Evolutionary conservation across 2,888 invertebrate genomes (phyloP), one percentile per base, ranked within the genome.

Genomic region (Apamea sordens): DNA sequence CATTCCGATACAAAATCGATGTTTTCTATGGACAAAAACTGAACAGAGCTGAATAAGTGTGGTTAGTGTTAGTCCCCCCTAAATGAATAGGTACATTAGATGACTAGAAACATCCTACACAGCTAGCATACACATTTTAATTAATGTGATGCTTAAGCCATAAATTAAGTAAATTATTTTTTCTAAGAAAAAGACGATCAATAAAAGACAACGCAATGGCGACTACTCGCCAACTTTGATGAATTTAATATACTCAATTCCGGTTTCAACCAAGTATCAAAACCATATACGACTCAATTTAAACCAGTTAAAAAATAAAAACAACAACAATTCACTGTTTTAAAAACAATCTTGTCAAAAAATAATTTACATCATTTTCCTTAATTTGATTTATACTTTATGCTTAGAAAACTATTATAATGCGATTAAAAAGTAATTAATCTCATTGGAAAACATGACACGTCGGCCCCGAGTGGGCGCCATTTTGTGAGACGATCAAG

Each of bases 361-460:
- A 69, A 44, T 36, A 44, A n/a, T 79, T 32, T 53, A 64, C 24
- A 75, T 47, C n/a, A 85, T 94, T 94, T 93, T 93, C 93, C 94
- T 93, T 87, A 90, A 92, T 89, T 87, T 90, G 77, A 77, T 53
- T 59, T 61, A 50, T 64, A 83, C 78, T 87, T 87, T 90, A 74
- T 91, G 79, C 79, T 89, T 70, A 72, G 59, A 86, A 90, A 88
- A 82, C 90, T 79, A 94, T 95, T 94, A 95, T 92, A 93, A 92
- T 88, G 67, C 87, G 80, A 94, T 95, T 93, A 94, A 91, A 91
- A 92, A 83, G 56, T 90, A 90, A 93, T 95, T 95, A 92, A 92
- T 92, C 92, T 88, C 87, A 88, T 88, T 91, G 76, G 71, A 67
- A 77, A 80, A 87, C 81, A 81, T 88, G 84, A 83, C 85, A 69